Evolutionary conservation across 2,888 invertebrate genomes (phyloP), one percentile per base, ranked within the genome.

Genomic region (Epinotia brunnichana): DNA sequence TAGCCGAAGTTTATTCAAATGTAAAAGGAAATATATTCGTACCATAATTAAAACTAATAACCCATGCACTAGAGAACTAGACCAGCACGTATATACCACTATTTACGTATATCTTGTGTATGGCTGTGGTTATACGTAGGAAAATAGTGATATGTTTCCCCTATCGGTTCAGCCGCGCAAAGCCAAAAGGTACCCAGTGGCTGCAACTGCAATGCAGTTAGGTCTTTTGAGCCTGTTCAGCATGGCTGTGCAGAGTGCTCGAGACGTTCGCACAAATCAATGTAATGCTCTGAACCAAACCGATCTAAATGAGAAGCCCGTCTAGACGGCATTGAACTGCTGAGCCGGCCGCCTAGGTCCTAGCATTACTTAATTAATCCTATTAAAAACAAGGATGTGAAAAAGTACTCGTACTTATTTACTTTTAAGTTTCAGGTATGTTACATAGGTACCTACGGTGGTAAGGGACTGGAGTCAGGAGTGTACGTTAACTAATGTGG

Each of bases 201-300:
- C 19, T 44, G 60, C 5, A 19, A 13, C 19, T 61, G 19, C 17
- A 15, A 17, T n/a, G 35, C 2, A 53, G 53, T 63, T 51, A 35
- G 35, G 51, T 19, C 29, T 17, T 53, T 54, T 13, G 21, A 17
- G 15, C 15, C 17, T 19, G 13, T 5, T 35, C 35, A 11, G 15
- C 15, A 39, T 3, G 19, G 44, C 44, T 35, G 64, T 24, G 66
- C 53, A 56, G 61, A 60, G 54, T 29, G 71, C 66, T 54, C 61
- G 77, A 80, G 80, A 80, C 82, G 83, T 78, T 80, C 78, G 83
- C 82, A 85, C 85, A 85, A 86, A 89, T 87, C 87, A 87, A 88
- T 85, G 85, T 85, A 82, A 85, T 83, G 79, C 82, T 81, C 78
- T 80, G 77, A 81, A 81, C 69, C 76, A 75, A 81, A 80, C 82